Evolutionary conservation across 2,888 invertebrate species (phyloP).

Genomic region (Lordiphosa fenestrarum): DNA sequence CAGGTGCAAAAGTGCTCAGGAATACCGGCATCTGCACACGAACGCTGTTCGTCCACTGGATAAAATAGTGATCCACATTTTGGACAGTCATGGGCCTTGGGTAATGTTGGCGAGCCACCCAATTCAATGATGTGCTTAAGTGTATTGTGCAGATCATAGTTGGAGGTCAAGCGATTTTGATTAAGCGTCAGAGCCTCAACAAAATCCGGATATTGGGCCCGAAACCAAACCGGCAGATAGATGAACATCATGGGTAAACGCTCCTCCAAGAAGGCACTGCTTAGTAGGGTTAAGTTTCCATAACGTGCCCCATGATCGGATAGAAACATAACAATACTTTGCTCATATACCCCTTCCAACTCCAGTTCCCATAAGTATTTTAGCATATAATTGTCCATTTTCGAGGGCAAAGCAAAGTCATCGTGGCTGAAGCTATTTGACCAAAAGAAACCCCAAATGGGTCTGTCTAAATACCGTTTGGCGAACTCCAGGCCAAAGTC

Average conservation of each 20-base stretch:
- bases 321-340: conserved; percentile 85
- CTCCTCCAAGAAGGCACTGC: conserved; percentile 87
- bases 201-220: conserved; percentile 81
- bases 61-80: conserved; percentile 84
- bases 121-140: conserved; percentile 83
- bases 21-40: conserved; percentile 85
- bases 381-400: conserved; percentile 84
- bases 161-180: conserved; percentile 84
- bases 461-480: conserved; percentile 82
- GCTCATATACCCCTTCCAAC: conserved; percentile 82
- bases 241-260: conserved; percentile 87
- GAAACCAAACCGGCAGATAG: conserved; percentile 84
- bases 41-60: conserved; percentile 82
- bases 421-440: conserved; percentile 87
- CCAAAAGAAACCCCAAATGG: conserved; percentile 88
- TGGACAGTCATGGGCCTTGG: conserved; percentile 82
- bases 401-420: conserved; percentile 83
- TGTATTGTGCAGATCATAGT: conserved; percentile 87
- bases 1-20: conserved; percentile 88
- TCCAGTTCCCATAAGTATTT: conserved; percentile 83
- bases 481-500: conserved; percentile 85
- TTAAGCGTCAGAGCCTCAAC: conserved; percentile 82
- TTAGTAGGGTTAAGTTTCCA: conserved; percentile 84
- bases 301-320: conserved; percentile 89
- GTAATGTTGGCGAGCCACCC: conserved; percentile 25